Evolutionary conservation across 2,888 invertebrate species (phyloP).

Genomic region (Temnothorax ravouxi): DNA sequence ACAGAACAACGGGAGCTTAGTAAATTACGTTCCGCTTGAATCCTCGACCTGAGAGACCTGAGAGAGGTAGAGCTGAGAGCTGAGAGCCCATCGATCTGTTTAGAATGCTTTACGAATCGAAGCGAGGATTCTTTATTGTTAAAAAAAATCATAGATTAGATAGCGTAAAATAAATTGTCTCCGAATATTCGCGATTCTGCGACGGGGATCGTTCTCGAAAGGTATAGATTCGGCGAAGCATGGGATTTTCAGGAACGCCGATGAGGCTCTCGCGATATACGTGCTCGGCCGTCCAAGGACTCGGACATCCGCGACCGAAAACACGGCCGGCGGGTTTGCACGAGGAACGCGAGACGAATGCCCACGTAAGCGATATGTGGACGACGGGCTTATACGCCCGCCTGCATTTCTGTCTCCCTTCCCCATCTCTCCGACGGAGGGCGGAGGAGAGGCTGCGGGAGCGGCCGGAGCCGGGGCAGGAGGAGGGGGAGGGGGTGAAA

Average conservation of each 20-base stretch:
- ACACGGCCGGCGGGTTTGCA: conserved; percentile 41
- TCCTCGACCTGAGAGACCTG: neutral
- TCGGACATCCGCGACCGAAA: conserved; percentile 46
- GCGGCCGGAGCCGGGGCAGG: neutral
- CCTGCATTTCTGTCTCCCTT: conserved; percentile 37
- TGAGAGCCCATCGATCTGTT: neutral
- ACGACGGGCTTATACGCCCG: neutral
- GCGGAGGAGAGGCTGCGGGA: conserved; percentile 8
- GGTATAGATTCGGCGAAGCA: no score
- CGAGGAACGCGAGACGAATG: conserved; percentile 39
- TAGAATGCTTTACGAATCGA: neutral
- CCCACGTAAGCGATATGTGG: conserved; percentile 37
- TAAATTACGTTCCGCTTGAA: neutral
- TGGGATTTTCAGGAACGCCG: neutral
- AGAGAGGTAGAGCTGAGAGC: neutral
- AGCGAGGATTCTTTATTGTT: neutral
- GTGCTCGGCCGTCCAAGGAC: conserved; percentile 22
- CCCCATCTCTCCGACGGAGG: neutral
- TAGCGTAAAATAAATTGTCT: neutral
- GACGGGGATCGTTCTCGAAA: neutral
- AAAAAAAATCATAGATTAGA: neutral
- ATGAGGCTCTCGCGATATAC: neutral
- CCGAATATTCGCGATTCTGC: neutral
- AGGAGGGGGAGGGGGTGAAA: conserved; percentile 41
- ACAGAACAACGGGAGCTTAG: neutral